Percentiles rank a stretch among this genome's conserved stretches.
Evolutionary conservation across 2,888 invertebrate species (phyloP).

Genomic region (Hedya salicella): DNA sequence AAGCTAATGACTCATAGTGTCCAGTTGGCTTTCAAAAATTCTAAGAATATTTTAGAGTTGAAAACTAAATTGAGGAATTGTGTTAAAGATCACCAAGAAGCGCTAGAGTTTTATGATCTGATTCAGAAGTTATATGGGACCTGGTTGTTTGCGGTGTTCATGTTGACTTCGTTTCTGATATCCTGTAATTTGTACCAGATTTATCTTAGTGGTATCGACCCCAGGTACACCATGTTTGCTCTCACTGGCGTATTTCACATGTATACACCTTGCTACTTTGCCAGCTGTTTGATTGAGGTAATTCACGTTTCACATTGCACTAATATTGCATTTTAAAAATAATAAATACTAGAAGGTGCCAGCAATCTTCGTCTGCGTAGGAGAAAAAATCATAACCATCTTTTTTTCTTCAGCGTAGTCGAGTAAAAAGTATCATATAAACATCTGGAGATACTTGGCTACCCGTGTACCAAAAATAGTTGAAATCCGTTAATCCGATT

Average conservation of each 20-base stretch:
- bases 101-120: conserved; percentile 58
- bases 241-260: conserved; percentile 62
- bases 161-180: conserved; percentile 62
- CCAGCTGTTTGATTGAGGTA: conserved; percentile 66
- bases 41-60: conserved; percentile 54
- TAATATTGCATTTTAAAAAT: too few relatives aligned
- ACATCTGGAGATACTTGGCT: too few relatives aligned
- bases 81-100: conserved; percentile 66
- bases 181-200: conserved; percentile 68
- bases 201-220: conserved; percentile 59
- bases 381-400: too few relatives aligned
- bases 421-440: too few relatives aligned
- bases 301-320: too few relatives aligned
- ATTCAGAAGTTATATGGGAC: conserved; percentile 66
- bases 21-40: conserved; percentile 56
- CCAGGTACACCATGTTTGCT: conserved; percentile 63
- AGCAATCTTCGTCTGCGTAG: too few relatives aligned
- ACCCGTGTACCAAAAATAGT: too few relatives aligned
- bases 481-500: too few relatives aligned
- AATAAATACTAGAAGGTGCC: too few relatives aligned
- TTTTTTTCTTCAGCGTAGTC: too few relatives aligned
- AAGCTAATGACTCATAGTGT: conserved; percentile 63
- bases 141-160: conserved; percentile 67
- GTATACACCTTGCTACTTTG: conserved; percentile 67
- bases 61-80: conserved; percentile 55